Conservation (phyloP, 2,888 invertebrate species). For the Oxystoma pomonae region DNA sequence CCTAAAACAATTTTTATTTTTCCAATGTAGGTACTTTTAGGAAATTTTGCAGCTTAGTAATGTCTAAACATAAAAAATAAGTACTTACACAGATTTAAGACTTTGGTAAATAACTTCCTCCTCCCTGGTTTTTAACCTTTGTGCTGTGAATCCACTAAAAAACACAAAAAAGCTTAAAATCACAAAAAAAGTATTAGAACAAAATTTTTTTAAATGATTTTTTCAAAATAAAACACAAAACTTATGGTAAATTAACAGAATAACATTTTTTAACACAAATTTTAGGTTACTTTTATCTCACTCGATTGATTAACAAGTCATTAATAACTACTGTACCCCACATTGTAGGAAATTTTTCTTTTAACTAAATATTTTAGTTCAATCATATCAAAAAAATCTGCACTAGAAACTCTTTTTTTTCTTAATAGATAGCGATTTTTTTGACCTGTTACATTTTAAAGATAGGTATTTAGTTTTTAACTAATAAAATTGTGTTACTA, state of each 20-base stretch:
- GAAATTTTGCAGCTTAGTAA: too few relatives aligned
- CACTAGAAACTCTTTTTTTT: not conserved
- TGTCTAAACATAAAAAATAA: too few relatives aligned
- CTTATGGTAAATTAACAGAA: too few relatives aligned
- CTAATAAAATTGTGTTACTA: too few relatives aligned
- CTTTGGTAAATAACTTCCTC: conserved; percentile 85
- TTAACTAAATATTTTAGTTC: not conserved
- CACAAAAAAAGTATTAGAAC: not conserved
- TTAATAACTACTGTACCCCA: conserved; percentile 2
- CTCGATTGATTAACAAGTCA: too few relatives aligned
- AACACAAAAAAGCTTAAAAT: conserved; percentile 23
- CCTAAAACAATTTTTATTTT: too few relatives aligned
- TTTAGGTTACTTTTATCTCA: too few relatives aligned
- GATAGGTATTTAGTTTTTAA: not conserved
- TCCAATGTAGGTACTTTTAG: too few relatives aligned
- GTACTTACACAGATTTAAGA: conserved; percentile 73
- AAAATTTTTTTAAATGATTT: too few relatives aligned
- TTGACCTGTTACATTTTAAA: not conserved
- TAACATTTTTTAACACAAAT: too few relatives aligned
- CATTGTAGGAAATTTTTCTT: conserved; percentile 1
- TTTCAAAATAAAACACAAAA: too few relatives aligned
- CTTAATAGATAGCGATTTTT: not conserved
- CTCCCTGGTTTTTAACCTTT: conserved; percentile 61
- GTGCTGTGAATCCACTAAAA: conserved; percentile 78
- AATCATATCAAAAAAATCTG: not conserved